Base-by-base conservation (phyloP, 2,888 invertebrate genomes). In the Nymphalis urticae region DNA sequence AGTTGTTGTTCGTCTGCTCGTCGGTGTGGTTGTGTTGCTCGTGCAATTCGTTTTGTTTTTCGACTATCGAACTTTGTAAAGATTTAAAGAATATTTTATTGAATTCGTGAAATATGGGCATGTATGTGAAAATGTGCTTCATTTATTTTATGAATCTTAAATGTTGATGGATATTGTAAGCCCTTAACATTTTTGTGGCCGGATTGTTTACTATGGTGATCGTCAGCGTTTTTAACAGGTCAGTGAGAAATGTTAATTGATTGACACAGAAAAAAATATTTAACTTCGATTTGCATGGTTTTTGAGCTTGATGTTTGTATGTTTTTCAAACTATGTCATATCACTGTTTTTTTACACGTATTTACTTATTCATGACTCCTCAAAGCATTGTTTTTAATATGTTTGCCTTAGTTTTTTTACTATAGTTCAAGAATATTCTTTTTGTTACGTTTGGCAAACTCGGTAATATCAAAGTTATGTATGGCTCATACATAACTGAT, bases 191-290 rank as follows among this genome's bases (percentile, higher is more conserved):
- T 74, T 73, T 64, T 70, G 74, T 72, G 66, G 75, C 81, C 85
- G 90, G 91, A 90, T 90, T 88, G 83, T 88, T 88, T 86, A 91
- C 82, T 86, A 92, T 92, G 92, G 92, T 92, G 84, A 92, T 92
- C 82, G 91, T 92, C 84, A 87, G 92, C 84, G 92, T 92, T 81
- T 92, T 92, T 83, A 92, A 89, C 87, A 92, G 92, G 92, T 92
- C 80, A 86, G 90, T 86, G 71, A 58, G 32, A 62, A 48, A 36
- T 72, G 64, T 72, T 56, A 36, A 54, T 65, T 63, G 24, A 58
- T 58, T 66, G 8, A 19, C 47, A 48, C 2, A 13, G 27, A 56
- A 32, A 32, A 17, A 32, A 56, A 56, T 6, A 51, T 19, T 9
- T 48, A 8, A 48, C 36, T 58, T 62, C 24, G 4, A 48, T 48